Evolutionary conservation across 2,797 vertebrate species (phyloP).

Genomic region (Liparis tanakae): DNA sequence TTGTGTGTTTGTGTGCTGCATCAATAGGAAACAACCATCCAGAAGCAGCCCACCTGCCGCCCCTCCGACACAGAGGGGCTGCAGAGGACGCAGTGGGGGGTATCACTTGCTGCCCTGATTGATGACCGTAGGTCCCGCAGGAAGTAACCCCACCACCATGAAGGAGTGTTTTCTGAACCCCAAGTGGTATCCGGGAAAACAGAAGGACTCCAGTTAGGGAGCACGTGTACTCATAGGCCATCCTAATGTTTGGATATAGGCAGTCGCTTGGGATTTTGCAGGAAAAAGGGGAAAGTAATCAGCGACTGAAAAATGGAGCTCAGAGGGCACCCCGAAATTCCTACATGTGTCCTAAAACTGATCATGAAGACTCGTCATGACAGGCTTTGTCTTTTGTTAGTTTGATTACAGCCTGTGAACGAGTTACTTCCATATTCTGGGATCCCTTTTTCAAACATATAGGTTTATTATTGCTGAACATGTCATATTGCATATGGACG

Average conservation of each 20-base stretch:
- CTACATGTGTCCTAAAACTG: constrained; percentile 17
- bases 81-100: constrained; percentile 71
- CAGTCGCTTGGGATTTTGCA: constrained; percentile 63
- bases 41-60: constrained; percentile 74
- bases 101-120: constrained; percentile 79
- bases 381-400: constrained; percentile 11
- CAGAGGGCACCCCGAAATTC: constrained; percentile 31
- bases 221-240: constrained; percentile 73
- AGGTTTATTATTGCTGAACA: neutral
- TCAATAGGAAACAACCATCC: constrained; percentile 48
- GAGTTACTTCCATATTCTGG: neutral
- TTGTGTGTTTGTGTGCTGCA: constrained; percentile 26
- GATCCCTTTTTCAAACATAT: neutral
- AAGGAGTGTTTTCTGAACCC: constrained; percentile 83
- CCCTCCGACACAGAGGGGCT: constrained; percentile 60
- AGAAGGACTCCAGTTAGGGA: constrained; percentile 73
- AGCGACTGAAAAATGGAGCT: constrained; percentile 45
- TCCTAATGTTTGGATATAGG: constrained; percentile 76
- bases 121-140: constrained; percentile 80
- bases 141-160: constrained; percentile 84
- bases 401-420: neutral
- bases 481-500: neutral
- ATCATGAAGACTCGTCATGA: constrained; percentile 2
- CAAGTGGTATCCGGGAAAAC: constrained; percentile 84
- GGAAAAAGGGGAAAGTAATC: constrained; percentile 50